These are phyloP conservation scores for Neoascia interrupta DNA, from an alignment of 2,888 invertebrate genomes.

Conservation along the genomic window DNA sequence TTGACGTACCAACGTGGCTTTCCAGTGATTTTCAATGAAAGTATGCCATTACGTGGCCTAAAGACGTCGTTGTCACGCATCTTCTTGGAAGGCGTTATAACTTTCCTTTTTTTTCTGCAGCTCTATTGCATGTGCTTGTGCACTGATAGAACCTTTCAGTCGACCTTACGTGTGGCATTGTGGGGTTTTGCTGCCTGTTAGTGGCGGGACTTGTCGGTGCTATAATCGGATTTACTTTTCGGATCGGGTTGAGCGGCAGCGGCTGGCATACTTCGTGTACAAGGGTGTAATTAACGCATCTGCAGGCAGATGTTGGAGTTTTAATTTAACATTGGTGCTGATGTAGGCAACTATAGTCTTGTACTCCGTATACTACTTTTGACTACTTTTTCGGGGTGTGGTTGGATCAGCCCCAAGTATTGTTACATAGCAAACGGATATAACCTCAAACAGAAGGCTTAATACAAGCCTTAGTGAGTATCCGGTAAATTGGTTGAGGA, in stretches of 20 bases:
- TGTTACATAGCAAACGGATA: conserved; percentile 36
- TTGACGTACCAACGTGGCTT: conserved; percentile 52
- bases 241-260: background rate
- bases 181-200: conserved; percentile 1
- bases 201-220: conserved; percentile 30
- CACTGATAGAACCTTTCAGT: conserved; percentile 18
- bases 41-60: conserved; percentile 45
- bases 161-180: background rate
- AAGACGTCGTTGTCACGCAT: conserved; percentile 1
- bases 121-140: background rate
- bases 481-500: conserved; percentile 24
- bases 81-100: conserved; percentile 31
- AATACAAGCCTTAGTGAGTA: conserved; percentile 31
- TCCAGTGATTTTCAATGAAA: background rate
- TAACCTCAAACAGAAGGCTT: conserved; percentile 28
- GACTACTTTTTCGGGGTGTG: conserved; percentile 27
- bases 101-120: conserved; percentile 15
- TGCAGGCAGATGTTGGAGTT: conserved; percentile 52
- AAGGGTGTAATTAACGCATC: conserved; percentile 65
- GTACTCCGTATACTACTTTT: conserved; percentile 17
- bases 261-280: too few species aligned
- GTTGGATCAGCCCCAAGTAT: conserved; percentile 40
- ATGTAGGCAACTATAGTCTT: conserved; percentile 16
- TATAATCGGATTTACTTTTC: conserved; percentile 56
- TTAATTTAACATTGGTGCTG: conserved; percentile 44